Base-by-base conservation (phyloP, 2,888 invertebrate species). In the Drosophila borborema region DNA sequence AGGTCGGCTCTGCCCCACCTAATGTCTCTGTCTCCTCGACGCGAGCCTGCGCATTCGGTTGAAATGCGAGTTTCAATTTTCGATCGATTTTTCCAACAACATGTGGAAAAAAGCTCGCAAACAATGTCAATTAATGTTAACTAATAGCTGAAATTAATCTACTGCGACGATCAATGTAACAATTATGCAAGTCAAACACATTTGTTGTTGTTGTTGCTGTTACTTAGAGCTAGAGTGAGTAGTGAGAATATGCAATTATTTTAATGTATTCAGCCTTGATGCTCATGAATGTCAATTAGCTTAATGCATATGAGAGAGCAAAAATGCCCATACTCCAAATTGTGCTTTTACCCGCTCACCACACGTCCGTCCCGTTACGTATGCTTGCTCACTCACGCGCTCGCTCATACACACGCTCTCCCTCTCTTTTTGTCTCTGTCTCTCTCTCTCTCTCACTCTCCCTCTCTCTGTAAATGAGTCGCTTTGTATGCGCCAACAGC, bases 251-350 rank as follows among this genome's bases (percentile, higher is more conserved):
- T 85, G 89, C 85, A 86, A 89, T 86, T 87, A 89, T 89, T 87
- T 89, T 89, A 89, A 85, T 89, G 80, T 74, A 77, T 89, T 89
- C 64, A 82, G 87, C 89, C 89, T 85, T 85, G 85, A 81, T 80
- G 77, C 89, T 84, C 87, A 85, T 89, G 85, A 89, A 85, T 85
- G 89, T 81, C 87, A 85, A 85, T 85, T 87, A 84, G 85, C 71
- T 70, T 79, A 69, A 79, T 82, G 80, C 77, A 81, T 67, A 62
- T 41, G 72, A 59, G 56, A 65, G 59, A 58, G 48, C 20, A 14
- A 18, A 18, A 34, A 34, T 40, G 41, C 31, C 40, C 64, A 64
- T 53, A 81, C 81, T 79, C 75, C 74, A 64, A 58, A 77, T 56
- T 54, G 55, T 49, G 68, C 74, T 58, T 72, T 66, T 59, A 60